Conservation (phyloP, 2,888 invertebrate genomes). For the Crossocerus cetratus region DNA sequence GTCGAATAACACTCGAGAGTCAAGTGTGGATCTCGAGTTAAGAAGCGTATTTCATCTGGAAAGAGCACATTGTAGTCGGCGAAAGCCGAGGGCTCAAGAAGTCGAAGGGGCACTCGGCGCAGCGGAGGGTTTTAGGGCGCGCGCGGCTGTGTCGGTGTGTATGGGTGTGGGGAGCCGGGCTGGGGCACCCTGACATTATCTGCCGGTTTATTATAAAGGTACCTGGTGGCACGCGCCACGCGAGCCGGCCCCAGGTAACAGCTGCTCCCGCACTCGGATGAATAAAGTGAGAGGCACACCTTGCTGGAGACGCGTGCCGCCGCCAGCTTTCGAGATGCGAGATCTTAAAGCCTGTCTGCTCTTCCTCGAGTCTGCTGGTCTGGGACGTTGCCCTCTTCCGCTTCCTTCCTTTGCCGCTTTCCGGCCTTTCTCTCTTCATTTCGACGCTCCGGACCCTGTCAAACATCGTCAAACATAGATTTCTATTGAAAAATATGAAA, state of each 20-base stretch:
- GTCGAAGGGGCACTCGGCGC: neutral
- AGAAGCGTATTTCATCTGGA: no score
- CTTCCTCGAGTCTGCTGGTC: slow-evolving; percentile 2
- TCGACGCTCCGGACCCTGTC: no score
- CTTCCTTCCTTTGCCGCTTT: slow-evolving; percentile 33
- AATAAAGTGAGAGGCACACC: slow-evolving; percentile 68
- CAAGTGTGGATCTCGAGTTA: no score
- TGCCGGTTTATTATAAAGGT: slow-evolving; percentile 70
- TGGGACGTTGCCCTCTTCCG: slow-evolving; percentile 65
- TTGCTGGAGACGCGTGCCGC: slow-evolving; percentile 72
- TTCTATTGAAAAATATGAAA: no score
- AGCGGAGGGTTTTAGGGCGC: neutral
- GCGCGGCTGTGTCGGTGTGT: no score
- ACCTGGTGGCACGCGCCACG: slow-evolving; percentile 77
- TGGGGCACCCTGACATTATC: slow-evolving; percentile 73
- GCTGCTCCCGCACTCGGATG: slow-evolving; percentile 57
- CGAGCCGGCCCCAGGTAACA: slow-evolving; percentile 52
- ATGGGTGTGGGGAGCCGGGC: slow-evolving; percentile 37
- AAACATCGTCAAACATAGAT: no score
- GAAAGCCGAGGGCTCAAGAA: no score
- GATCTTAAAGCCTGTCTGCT: slow-evolving; percentile 49
- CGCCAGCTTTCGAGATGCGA: slow-evolving; percentile 68
- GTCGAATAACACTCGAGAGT: no score
- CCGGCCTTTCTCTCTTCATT: slow-evolving; percentile 29
- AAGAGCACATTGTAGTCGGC: no score